Evolutionary conservation across 2,888 invertebrate genomes (phyloP).

Genomic region (Drosophila suboccidentalis): DNA sequence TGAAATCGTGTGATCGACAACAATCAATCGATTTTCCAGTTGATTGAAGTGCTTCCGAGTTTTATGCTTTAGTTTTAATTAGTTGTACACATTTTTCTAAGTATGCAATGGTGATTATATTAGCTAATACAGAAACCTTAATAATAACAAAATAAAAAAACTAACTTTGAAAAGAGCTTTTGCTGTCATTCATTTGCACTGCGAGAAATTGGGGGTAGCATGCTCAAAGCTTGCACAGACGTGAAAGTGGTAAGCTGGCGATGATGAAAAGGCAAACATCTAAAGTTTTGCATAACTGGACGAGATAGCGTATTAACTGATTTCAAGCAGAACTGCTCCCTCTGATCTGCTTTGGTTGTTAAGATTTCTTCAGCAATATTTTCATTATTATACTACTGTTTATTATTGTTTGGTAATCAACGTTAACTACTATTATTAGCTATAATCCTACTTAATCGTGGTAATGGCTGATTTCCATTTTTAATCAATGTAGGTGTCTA

Average conservation of each 20-base stretch:
- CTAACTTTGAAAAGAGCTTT: conserved; percentile 26
- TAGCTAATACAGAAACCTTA: conserved; percentile 41
- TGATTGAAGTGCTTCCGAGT: conserved; percentile 58
- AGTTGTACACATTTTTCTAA: conserved; percentile 33
- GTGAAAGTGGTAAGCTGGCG: not conserved
- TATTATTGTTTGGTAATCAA: too few species aligned
- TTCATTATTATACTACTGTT: too few species aligned
- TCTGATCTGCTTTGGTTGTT: too few species aligned
- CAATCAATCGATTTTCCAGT: conserved; percentile 13
- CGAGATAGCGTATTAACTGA: too few species aligned
- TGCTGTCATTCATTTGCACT: conserved; percentile 9
- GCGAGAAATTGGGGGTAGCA: not conserved
- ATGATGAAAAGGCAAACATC: not conserved
- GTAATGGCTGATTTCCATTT: too few species aligned
- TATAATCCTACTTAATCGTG: too few species aligned
- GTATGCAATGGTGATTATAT: conserved; percentile 56
- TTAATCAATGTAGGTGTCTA: too few species aligned
- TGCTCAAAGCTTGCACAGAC: not conserved
- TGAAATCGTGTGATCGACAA: conserved; percentile 33
- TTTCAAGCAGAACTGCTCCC: too few species aligned
- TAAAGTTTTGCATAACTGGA: not conserved
- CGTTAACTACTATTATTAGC: too few species aligned
- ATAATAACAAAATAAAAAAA: not conserved
- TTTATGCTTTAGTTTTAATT: conserved; percentile 51
- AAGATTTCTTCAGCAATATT: too few species aligned